These are phyloP conservation scores for Tenrec ecaudatus DNA, from an alignment of 2,113 vertebrate species.

Conservation along the genomic window DNA sequence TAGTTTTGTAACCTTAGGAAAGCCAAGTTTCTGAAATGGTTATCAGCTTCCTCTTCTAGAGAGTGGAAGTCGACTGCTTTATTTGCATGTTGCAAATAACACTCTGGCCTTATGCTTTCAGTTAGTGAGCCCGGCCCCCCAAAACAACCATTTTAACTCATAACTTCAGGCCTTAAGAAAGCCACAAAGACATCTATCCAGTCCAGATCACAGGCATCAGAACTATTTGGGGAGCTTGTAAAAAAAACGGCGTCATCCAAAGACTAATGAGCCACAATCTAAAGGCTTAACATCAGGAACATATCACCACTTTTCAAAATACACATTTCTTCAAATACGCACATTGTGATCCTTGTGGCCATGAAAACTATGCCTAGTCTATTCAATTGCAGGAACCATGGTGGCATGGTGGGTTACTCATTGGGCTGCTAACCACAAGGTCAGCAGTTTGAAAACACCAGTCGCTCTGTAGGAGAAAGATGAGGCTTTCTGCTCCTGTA, in stretches of 20 bases:
- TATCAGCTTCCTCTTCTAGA: background rate
- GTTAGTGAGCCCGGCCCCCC: too few relatives aligned
- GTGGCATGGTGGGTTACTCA: too few relatives aligned
- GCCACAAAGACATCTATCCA: background rate
- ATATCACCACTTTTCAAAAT: background rate
- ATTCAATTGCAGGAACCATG: too few relatives aligned
- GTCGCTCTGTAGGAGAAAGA: too few relatives aligned
- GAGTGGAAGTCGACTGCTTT: background rate
- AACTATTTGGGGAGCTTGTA: background rate
- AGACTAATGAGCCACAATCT: background rate
- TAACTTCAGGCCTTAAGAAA: background rate
- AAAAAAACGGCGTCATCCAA: background rate
- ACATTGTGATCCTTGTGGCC: background rate
- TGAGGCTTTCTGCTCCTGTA: too few relatives aligned
- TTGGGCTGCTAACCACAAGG: too few relatives aligned
- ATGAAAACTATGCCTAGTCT: background rate
- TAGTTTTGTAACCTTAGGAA: background rate
- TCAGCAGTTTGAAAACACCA: too few relatives aligned
- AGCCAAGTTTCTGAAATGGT: background rate
- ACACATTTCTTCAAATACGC: background rate
- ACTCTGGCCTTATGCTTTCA: background rate
- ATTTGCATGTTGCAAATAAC: constrained; percentile 25
- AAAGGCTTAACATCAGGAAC: background rate
- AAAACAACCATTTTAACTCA: constrained; percentile 38
- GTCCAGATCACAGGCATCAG: background rate